Evolutionary conservation across 2,113 vertebrate genomes (phyloP), one percentile per base, ranked within the genome.

Genomic region (Sinocyclocheilus maitianheensis): DNA sequence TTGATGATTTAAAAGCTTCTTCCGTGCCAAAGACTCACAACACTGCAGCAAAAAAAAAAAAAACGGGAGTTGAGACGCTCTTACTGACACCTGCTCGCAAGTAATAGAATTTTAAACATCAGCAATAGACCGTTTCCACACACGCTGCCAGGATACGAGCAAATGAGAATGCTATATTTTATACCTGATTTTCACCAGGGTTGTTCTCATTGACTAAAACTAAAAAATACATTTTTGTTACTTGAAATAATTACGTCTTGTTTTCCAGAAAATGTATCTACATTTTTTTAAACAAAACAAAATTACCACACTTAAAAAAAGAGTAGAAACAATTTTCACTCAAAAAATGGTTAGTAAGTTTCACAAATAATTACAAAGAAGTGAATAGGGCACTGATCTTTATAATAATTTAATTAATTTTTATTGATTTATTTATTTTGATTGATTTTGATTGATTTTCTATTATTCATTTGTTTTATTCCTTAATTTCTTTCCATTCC

Each of bases 21-120:
- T 71, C 16, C 13, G 0, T 20, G 67, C 16, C 14, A 71, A 37
- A 71, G 30, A 71, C 67, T 46, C 43, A 46, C 43, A 69, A 69
- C 14, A 18, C 26, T 18, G 6, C 30, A 10, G 20, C 8, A n/a
- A n/a, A 60, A 18, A 63, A 63, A 14, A n/a, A 53, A 55, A 55
- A 16, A 55, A 5, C n/a, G 86, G 84, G 77, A 79, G 79, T 84
- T 77, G 69, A 86, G 89, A 71, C 75, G 86, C 80, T 81, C 75
- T 85, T 81, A 74, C 79, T 83, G 85, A 85, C 89, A 90, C 81
- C 81, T 34, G 51, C 34, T 58, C 48, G 22, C 83, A 80, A 86
- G 72, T 74, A 76, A 75, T 30, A 84, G 88, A 87, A 85, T 81
- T 69, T 83, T 83, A 75, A 85, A 83, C 51, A 81, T 48, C 77